Base-by-base conservation (phyloP, 1,140 invertebrate genomes). In the Zelostemma sp. region DNA sequence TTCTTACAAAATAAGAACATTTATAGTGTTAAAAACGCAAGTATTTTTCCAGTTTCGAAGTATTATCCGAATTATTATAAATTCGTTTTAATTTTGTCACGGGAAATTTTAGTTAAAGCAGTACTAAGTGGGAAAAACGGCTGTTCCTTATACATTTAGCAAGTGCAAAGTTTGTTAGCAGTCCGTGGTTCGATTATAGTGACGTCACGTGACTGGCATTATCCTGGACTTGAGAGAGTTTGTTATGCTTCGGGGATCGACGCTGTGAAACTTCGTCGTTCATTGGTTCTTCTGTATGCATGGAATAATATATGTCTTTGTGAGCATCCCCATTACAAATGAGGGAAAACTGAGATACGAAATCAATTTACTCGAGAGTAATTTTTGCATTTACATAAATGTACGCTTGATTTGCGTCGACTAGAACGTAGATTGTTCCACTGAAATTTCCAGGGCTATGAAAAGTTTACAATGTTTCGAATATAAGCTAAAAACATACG, bases 161-260 rank as follows among this genome's bases (percentile, higher is more conserved):
- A 18, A n/a, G 16, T 60, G 56, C 59, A 58, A 63, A 71, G 58
- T 71, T 71, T 71, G 66, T 71, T 66, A 66, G 58, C 38, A 66
- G 68, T 62, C 49, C 49, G 68, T 71, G 68, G 59, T 59, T 59
- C 45, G 68, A 66, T 59, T 71, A 47, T 66, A 66, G 63, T 63
- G 54, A 66, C 43, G 62, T 71, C 68, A 71, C 58, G 55, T 71
- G 62, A 71, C 68, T 59, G 68, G 68, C 68, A 66, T 71, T 71
- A 71, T 71, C 48, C 62, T 18, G 19, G 33, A 57, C 47, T 35
- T 51, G 38, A 56, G 43, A 50, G 49, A 49, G 28, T 60, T 69
- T 69, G 67, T 61, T 64, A 69, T 64, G 67, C 67, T 69, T 56
- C 28, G 18, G 21, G 64, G 56, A 64, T 64, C 61, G 61, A 55